Percentiles rank a stretch among this genome's conserved stretches.
phyloP scores from a whole-genome alignment of 1,140 invertebrate genomes.

The Episyrphus balteatus region DNA sequence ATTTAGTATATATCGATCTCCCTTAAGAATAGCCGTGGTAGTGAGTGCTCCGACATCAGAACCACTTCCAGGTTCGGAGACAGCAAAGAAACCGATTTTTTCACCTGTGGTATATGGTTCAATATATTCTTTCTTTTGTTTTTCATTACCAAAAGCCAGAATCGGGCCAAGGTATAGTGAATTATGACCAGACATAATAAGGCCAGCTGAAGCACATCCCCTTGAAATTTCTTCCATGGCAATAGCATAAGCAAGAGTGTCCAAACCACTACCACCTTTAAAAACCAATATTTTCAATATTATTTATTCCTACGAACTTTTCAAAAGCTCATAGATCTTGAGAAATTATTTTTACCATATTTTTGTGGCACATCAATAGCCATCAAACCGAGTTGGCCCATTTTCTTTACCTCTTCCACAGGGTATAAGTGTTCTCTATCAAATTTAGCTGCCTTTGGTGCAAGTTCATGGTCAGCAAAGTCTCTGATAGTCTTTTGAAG shows the following conservation, averaged over 20 bases:
- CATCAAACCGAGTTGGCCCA: constrained; percentile 88
- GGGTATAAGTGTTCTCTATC: constrained; percentile 81
- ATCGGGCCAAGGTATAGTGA: constrained; percentile 77
- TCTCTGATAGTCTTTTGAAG: constrained; percentile 81
- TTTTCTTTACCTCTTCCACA: constrained; percentile 73
- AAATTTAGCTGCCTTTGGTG: constrained; percentile 70
- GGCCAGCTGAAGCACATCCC: constrained; percentile 72
- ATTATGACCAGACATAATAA: constrained; percentile 86
- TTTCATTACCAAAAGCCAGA: constrained; percentile 63
- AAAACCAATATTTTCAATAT: no score
- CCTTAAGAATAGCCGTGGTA: constrained; percentile 63
- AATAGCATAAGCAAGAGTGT: constrained; percentile 87
- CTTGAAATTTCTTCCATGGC: constrained; percentile 90
- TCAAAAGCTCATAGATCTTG: no score
- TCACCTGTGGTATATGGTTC: constrained; percentile 61
- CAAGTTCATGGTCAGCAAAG: constrained; percentile 82
- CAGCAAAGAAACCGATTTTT: constrained; percentile 61
- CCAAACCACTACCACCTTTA: constrained; percentile 55
- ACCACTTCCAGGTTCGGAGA: constrained; percentile 70
- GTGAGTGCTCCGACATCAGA: constrained; percentile 91
- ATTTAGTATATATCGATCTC: constrained; percentile 65
- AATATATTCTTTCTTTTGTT: constrained; percentile 73
- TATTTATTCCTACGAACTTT: neutral
- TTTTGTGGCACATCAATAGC: constrained; percentile 68
- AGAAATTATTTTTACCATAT: constrained; percentile 52